Percentiles rank a stretch among this genome's conserved stretches.
Conservation (phyloP, 1,140 invertebrate genomes). For the Ectropis grisescens region DNA sequence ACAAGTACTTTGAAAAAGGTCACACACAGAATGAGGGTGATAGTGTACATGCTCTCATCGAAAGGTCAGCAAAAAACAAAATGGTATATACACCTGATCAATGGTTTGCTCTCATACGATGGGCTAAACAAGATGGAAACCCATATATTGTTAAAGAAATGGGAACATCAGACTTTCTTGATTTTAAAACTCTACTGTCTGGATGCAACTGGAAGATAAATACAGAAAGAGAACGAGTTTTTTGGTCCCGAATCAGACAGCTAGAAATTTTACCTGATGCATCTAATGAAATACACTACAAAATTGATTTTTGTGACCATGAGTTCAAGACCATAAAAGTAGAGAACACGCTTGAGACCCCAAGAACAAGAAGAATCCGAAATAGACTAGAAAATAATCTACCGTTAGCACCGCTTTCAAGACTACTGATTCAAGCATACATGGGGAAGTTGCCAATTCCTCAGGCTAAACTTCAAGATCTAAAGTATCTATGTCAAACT, state of each 20-base stretch:
- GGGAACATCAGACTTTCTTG: constrained; percentile 15
- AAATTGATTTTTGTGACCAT: constrained; percentile 6
- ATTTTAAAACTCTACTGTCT: constrained; percentile 19
- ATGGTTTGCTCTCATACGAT: constrained; percentile 26
- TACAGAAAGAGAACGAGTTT: constrained; percentile 5
- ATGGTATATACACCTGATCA: constrained; percentile 26
- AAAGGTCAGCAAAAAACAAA: constrained; percentile 21
- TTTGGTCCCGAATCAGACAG: constrained; percentile 6
- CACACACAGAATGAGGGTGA: constrained; percentile 45
- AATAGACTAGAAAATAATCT: constrained; percentile 1
- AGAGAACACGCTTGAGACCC: constrained; percentile 2
- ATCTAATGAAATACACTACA: constrained; percentile 2
- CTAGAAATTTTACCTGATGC: constrained; percentile 2
- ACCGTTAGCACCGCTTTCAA: constrained; percentile 3
- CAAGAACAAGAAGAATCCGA: constrained; percentile 5
- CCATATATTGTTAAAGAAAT: constrained; percentile 22
- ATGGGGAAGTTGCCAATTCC: constrained; percentile 4
- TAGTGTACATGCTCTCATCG: constrained; percentile 35
- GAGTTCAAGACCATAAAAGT: constrained; percentile 4
- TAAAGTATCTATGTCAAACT: constrained; percentile 2
- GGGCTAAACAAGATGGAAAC: constrained; percentile 18
- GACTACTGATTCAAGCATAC: constrained; percentile 4
- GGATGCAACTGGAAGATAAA: constrained; percentile 5
- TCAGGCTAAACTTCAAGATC: constrained; percentile 6
- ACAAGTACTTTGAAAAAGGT: constrained; percentile 35